These are phyloP conservation scores for Gastracanthus pulcherrimus DNA, from an alignment of 2,888 invertebrate species.

Conservation along the genomic window DNA sequence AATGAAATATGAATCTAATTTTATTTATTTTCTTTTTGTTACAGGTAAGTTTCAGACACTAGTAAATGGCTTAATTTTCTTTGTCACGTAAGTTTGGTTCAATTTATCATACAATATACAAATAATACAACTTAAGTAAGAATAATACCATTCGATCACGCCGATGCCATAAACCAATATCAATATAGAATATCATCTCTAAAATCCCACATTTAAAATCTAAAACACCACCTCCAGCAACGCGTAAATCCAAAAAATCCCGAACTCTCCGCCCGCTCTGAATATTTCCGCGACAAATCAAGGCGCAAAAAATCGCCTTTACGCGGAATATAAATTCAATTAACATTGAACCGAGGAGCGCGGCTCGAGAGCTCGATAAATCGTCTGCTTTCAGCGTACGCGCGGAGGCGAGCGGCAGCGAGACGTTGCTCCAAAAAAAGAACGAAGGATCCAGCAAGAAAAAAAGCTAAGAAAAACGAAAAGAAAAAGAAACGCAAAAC, in stretches of 20 bases:
- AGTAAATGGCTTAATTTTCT: neutral
- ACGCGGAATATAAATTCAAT: constrained; percentile 20
- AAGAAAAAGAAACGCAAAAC: no score
- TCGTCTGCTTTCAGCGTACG: constrained; percentile 1
- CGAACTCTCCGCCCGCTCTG: no score
- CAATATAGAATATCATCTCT: no score
- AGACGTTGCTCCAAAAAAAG: no score
- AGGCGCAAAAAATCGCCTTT: neutral
- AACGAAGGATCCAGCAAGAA: neutral
- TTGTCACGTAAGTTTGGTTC: neutral
- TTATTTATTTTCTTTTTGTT: constrained; percentile 7
- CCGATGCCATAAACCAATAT: neutral
- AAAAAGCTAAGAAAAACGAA: neutral
- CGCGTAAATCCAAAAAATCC: neutral
- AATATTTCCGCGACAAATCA: neutral
- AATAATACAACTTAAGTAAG: no score
- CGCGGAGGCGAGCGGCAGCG: neutral
- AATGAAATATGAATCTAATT: neutral
- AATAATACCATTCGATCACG: no score
- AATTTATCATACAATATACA: no score
- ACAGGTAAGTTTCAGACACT: constrained; percentile 11
- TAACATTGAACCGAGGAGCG: constrained; percentile 16
- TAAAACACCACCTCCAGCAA: neutral
- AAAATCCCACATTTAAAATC: neutral
- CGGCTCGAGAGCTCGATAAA: constrained; percentile 31